Evolutionary conservation across 1,140 invertebrate genomes (phyloP).

Genomic region (Orussus abietinus): DNA sequence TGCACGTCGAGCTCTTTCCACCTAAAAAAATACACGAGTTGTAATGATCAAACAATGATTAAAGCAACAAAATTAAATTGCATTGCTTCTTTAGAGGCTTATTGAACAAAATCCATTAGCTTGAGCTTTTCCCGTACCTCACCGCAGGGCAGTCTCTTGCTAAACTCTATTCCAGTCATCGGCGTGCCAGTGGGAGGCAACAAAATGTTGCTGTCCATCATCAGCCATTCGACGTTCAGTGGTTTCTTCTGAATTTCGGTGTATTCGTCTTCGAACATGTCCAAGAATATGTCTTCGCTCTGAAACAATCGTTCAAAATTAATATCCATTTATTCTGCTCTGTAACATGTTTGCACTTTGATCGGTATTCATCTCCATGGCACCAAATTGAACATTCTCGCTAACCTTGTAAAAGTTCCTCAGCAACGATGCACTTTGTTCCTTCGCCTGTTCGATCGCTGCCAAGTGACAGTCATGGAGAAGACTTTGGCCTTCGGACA

Average conservation of each 20-base stretch:
- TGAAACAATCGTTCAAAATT: conserved; percentile 38
- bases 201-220: conserved; percentile 95
- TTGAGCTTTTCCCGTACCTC: conserved; percentile 74
- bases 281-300: conserved; percentile 97
- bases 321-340: conserved; percentile 8
- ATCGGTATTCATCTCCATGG: no score
- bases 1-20: conserved; percentile 87
- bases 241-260: conserved; percentile 85
- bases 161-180: conserved; percentile 93
- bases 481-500: conserved; percentile 51
- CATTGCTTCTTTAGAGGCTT: conserved; percentile 6
- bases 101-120: no score
- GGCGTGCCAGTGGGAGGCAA: conserved; percentile 95
- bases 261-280: conserved; percentile 98
- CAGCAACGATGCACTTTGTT: conserved; percentile 81
- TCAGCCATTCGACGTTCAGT: conserved; percentile 87
- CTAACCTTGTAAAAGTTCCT: conserved; percentile 87
- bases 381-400: no score
- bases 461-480: conserved; percentile 52
- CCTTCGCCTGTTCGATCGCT: conserved; percentile 73
- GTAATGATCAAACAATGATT: no score
- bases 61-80: no score
- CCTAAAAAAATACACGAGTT: no score
- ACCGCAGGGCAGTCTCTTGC: conserved; percentile 90
- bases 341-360: conserved; percentile 7